Evolutionary conservation across 1,140 invertebrate genomes (phyloP), one percentile per base, ranked within the genome.

Genomic region (Platyura marginata): DNA sequence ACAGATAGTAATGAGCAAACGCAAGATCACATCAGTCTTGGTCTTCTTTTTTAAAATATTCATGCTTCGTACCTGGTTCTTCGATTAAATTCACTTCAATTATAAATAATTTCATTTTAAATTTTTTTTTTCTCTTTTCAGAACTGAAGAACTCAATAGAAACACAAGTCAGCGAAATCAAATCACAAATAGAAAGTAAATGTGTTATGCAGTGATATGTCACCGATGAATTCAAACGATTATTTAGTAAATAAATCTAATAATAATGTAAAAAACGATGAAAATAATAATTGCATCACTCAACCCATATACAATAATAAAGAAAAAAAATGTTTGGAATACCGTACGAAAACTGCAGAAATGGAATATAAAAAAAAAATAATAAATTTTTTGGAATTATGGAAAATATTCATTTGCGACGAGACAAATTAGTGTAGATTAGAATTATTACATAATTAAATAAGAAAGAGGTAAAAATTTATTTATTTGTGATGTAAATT

Each of bases 101-200:
- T n/a, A n/a, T n/a, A n/a, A n/a, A n/a, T n/a, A n/a, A n/a, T n/a
- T n/a, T n/a, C n/a, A n/a, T 37, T 33, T 48, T 44, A 46, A 11
- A 39, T 19, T 48, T 32, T 42, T 48, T 46, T 46, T 51, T 50
- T 47, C 47, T 41, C 42, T 46, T 79, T 75, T 46, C 75, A 90
- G 84, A 86, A 68, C 62, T 90, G 67, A 88, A 87, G 70, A 87
- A 87, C 64, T 79, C 81, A 56, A 77, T 90, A 71, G 82, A 87
- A 66, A 81, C 80, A 54, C 82, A 86, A 72, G 81, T 88, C 59
- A 88, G 77, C 64, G 84, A 88, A 70, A 68, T 88, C 56, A 88
- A 87, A 67, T 74, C 81, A 51, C 81, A 86, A 66, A 81, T 90
- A 58, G 85, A 88, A 71, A 85, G 79, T 67, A 85, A 83, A 68